phyloP scores from a whole-genome alignment of 2,113 vertebrate genomes.

The Argyrosomus japonicus region DNA sequence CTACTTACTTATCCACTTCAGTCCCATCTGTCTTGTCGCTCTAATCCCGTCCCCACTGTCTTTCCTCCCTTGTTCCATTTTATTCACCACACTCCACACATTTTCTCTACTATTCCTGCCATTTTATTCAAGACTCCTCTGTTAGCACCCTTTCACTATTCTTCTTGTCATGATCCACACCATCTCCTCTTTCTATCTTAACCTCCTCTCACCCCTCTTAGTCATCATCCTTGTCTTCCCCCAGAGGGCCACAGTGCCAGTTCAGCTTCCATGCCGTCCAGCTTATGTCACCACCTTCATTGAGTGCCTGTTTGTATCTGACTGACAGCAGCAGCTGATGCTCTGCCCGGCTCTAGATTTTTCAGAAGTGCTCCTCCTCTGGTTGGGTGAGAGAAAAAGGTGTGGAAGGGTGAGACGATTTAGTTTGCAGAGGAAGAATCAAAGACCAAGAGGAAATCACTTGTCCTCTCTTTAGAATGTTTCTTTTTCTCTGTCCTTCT shows the following conservation, averaged over 20 bases:
- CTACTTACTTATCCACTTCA: not conserved
- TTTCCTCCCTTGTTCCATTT: not conserved
- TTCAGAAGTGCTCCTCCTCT: not conserved
- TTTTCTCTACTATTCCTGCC: not conserved
- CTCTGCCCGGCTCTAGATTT: constrained; percentile 1
- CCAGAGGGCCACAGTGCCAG: not conserved
- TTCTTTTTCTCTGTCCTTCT: not conserved
- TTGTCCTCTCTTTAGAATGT: not conserved
- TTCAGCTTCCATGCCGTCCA: constrained; percentile 32
- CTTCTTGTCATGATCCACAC: constrained; percentile 10
- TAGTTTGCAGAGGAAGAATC: not conserved
- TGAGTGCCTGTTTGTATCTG: constrained; percentile 42
- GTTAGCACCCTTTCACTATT: not conserved
- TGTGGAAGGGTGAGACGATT: not conserved
- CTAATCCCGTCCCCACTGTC: not conserved
- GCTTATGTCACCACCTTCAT: constrained; percentile 59
- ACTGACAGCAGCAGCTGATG: constrained; percentile 79
- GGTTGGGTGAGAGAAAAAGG: too few species aligned
- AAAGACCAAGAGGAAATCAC: not conserved
- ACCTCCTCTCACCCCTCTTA: constrained; percentile 42
- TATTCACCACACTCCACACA: not conserved
- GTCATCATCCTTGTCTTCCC: constrained; percentile 13
- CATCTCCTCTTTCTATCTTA: constrained; percentile 40
- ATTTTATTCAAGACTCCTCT: not conserved
- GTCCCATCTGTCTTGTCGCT: not conserved